Conservation (phyloP, 2,888 invertebrate species). For the Uropetala carovei region DNA sequence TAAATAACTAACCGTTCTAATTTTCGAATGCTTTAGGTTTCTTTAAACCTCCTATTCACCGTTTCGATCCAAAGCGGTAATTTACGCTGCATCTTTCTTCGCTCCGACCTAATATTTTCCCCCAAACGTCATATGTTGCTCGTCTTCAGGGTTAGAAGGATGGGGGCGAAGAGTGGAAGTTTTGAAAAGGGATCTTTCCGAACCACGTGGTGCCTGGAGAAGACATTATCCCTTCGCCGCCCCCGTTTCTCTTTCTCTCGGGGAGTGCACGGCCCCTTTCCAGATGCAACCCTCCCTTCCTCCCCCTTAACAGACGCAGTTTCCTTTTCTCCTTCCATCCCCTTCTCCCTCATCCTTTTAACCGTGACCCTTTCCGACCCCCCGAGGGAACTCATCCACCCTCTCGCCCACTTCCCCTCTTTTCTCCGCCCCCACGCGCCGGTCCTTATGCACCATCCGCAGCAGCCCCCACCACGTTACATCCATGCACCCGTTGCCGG, state of each 20-base stretch:
- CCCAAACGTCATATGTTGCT: constrained; percentile 5
- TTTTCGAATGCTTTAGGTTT: too few relatives aligned
- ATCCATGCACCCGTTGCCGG: constrained; percentile 3
- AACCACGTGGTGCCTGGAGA: constrained; percentile 7
- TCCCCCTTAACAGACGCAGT: not conserved
- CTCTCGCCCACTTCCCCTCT: not conserved
- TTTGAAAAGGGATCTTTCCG: constrained; percentile 15
- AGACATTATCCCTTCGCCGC: constrained; percentile 20
- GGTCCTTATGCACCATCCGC: not conserved
- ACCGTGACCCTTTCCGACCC: constrained; percentile 14
- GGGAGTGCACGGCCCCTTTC: not conserved
- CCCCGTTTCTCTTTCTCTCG: not conserved
- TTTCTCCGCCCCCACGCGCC: not conserved
- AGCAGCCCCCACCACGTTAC: not conserved
- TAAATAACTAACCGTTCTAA: too few relatives aligned
- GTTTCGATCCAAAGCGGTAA: not conserved
- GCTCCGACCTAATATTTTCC: not conserved
- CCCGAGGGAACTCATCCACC: not conserved
- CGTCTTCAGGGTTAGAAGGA: not conserved
- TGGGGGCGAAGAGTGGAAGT: not conserved
- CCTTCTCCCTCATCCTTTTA: not conserved
- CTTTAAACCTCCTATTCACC: too few relatives aligned
- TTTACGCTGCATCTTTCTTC: not conserved
- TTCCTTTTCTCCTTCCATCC: not conserved
- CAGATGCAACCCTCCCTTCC: not conserved